Evolutionary conservation across 2,797 vertebrate species (phyloP), one percentile per base, ranked within the genome.

Genomic region (Orientallactaga sibirica): DNA sequence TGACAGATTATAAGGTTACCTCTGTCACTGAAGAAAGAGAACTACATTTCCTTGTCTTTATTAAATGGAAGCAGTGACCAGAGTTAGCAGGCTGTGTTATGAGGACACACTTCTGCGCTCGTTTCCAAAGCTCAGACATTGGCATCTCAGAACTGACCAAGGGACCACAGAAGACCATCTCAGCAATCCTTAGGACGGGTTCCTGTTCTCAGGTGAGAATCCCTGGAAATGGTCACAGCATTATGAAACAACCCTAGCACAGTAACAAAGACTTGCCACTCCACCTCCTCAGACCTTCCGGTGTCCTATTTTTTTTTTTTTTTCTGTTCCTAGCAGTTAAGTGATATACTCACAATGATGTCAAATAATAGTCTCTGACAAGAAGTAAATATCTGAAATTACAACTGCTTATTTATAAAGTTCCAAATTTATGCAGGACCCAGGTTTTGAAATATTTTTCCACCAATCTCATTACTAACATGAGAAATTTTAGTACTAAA

Each of bases 1-100:
- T 77, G 82, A 93, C 90, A 96, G 93, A 90, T 92, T 93, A 92
- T 92, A 96, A 94, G 78, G 86, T 96, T 95, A 96, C 67, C 20
- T 61, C 76, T 93, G 79, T 74, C 94, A 94, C 67, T 93, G 88
- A 71, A 37, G n/a, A 86, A 33, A 84, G 16, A 88, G 29, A 92
- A 79, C 86, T 88, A 62, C 48, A 78, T 74, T 66, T 75, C 25
- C 87, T 82, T 86, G 81, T 93, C 78, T 93, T 94, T 88, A 92
- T 90, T 95, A 91, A 88, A 15, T 64, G 18, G 71, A 87, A 91
- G 29, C 37, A 67, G 16, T 92, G 86, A 74, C 76, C 93, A 58
- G 86, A 80, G 70, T 93, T 81, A 90, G 66, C 27, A 68, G 20
- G 62, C 20, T 2, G 7, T 25, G 8, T 78, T 81, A 78, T 67